Evolutionary conservation across 2,113 vertebrate species (phyloP).

Genomic region (Ginglymostoma cirratum): DNA sequence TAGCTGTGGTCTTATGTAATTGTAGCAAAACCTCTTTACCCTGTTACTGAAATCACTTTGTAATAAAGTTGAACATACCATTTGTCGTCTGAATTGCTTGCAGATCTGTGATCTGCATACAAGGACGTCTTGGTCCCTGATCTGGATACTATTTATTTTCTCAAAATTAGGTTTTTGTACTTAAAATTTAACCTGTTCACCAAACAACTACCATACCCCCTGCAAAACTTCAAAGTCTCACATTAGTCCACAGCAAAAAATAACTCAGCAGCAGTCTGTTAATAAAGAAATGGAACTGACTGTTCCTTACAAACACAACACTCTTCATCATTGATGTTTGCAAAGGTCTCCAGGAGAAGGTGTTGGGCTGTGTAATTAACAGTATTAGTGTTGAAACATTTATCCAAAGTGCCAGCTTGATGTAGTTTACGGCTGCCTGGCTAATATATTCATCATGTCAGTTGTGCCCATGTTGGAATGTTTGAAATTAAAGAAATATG

Average conservation of each 20-base stretch:
- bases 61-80: no score
- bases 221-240: not conserved
- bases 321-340: not conserved
- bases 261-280: not conserved
- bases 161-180: not conserved
- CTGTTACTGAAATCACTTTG: no score
- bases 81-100: no score
- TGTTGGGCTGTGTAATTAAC: not conserved
- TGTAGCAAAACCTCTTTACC: no score
- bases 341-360: not conserved
- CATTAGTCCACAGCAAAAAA: not conserved
- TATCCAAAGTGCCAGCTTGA: not conserved
- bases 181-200: not conserved
- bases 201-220: not conserved
- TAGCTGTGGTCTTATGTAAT: no score
- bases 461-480: not conserved
- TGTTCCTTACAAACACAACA: not conserved
- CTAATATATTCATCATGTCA: not conserved
- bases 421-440: not conserved
- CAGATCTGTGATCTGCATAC: no score
- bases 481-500: not conserved
- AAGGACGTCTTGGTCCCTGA: not conserved
- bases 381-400: not conserved
- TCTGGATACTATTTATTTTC: not conserved
- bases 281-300: not conserved